Evolutionary conservation across 2,888 invertebrate species (phyloP), one percentile per base, ranked within the genome.

Genomic region (Pomacea canaliculata): DNA sequence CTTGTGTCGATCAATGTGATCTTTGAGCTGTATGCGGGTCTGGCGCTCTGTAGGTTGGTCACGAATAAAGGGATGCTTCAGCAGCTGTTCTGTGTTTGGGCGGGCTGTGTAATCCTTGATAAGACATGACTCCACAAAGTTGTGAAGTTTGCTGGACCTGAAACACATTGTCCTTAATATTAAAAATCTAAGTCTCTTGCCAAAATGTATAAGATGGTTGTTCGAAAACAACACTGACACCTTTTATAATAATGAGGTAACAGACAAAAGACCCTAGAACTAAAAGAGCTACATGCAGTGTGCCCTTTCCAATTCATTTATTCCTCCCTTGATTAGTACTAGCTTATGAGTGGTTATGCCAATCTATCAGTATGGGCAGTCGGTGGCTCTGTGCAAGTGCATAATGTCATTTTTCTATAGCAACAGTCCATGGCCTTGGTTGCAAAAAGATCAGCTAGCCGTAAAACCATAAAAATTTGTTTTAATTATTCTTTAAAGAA

Each of bases 41-140:
- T 99, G 97, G 86, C 98, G 93, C 92, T 99, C 99, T 73, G 98
- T 98, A 37, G 99, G 98, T 92, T 99, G 98, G 93, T 99, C 99
- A 92, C 96, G 95, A 89, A 99, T 98, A 92, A 98, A 99, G 79
- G 97, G 94, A 93, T 99, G 98, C 91, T 97, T 97, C 83, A 99
- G 93, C 83, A 99, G 94, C 91, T 98, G 96, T 92, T 99, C 99
- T 84, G 99, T 99, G 92, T 97, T 98, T 81, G 99, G 99, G 90
- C 99, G 93, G 92, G 97, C 97, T 91, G 98, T 98, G 92, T 99
- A 99, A 92, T 99, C 99, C 93, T 99, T 99, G 79, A 98, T 97
- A 89, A 98, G 93, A 88, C 99, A 98, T 86, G 97, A 97, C 92
- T 99, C 99, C 91, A 99, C 98, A 91, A 99, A 99, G 90, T 96